These are phyloP conservation scores for Parazoanthus darwini DNA, from an alignment of 92 coral and sea anemone genomes.

Conservation along the genomic window DNA sequence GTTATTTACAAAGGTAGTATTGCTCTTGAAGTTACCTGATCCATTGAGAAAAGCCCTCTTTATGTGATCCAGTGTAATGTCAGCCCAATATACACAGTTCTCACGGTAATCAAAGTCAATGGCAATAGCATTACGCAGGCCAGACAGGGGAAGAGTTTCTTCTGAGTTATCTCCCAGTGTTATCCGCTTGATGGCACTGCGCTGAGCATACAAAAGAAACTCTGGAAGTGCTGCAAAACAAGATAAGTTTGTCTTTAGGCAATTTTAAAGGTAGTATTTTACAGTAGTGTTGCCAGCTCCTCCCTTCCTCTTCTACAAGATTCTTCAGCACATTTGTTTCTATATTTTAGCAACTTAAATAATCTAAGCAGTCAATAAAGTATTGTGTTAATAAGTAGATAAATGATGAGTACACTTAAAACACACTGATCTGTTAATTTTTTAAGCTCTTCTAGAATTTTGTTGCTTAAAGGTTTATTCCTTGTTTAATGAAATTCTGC, in stretches of 20 bases:
- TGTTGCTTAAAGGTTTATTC: no score
- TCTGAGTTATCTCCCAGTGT: constrained; percentile 65
- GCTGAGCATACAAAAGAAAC: constrained; percentile 90
- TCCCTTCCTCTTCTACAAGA: no score
- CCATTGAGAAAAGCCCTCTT: constrained; percentile 78
- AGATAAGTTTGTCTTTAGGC: background rate
- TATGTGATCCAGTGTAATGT: constrained; percentile 81
- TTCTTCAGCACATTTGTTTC: no score
- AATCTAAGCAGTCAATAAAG: no score
- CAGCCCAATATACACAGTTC: constrained; percentile 95
- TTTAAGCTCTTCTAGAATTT: no score
- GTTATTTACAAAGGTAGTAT: no score
- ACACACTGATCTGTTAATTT: no score
- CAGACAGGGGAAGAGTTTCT: constrained; percentile 73
- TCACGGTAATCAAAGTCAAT: constrained; percentile 85
- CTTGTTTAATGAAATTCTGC: no score
- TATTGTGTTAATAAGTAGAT: no score
- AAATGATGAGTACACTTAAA: no score
- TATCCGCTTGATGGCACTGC: constrained; percentile 66
- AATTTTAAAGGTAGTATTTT: background rate
- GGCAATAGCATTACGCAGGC: constrained; percentile 84
- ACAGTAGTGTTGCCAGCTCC: no score
- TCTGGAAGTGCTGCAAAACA: constrained; percentile 70
- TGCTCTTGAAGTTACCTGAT: constrained; percentile 64
- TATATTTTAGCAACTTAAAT: no score